These are phyloP conservation scores for Dicrurus megarhynchus DNA, from an alignment of 2,113 vertebrate species.

Conservation along the genomic window DNA sequence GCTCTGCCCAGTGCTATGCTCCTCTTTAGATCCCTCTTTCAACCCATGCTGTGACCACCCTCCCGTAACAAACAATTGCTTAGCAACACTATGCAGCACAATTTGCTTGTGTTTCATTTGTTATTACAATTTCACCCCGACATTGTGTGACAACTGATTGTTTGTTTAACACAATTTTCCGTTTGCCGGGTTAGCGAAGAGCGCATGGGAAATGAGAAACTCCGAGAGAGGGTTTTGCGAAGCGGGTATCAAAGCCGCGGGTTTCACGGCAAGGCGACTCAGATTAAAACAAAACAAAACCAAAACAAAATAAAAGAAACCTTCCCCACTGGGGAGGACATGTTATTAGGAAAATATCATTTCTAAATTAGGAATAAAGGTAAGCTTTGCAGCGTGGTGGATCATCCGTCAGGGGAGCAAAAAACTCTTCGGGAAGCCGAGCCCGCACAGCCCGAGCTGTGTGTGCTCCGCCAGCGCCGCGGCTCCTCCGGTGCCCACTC, in stretches of 20 bases:
- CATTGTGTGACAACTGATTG: constrained; percentile 39
- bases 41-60: constrained; percentile 69
- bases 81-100: constrained; percentile 73
- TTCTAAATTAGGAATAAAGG: neutral
- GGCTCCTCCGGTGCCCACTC: neutral
- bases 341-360: neutral
- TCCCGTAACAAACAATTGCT: constrained; percentile 69
- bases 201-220: neutral
- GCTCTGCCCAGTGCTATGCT: neutral
- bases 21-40: constrained; percentile 47
- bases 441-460: neutral
- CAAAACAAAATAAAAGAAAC: neutral
- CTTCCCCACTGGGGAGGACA: neutral
- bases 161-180: constrained; percentile 38
- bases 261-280: neutral
- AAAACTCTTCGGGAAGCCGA: neutral
- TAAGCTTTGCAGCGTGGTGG: neutral
- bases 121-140: constrained; percentile 68
- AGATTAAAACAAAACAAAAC: neutral
- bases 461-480: neutral
- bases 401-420: neutral
- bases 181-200: constrained; percentile 5
- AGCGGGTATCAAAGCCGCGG: neutral
- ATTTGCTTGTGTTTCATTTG: constrained; percentile 71
- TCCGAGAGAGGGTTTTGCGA: neutral